A percentile compares a stretch with the other conserved stretches of the same genome.
phyloP scores from a whole-genome alignment of 2,113 vertebrate genomes.

The Onychorhynchus coronatus region DNA sequence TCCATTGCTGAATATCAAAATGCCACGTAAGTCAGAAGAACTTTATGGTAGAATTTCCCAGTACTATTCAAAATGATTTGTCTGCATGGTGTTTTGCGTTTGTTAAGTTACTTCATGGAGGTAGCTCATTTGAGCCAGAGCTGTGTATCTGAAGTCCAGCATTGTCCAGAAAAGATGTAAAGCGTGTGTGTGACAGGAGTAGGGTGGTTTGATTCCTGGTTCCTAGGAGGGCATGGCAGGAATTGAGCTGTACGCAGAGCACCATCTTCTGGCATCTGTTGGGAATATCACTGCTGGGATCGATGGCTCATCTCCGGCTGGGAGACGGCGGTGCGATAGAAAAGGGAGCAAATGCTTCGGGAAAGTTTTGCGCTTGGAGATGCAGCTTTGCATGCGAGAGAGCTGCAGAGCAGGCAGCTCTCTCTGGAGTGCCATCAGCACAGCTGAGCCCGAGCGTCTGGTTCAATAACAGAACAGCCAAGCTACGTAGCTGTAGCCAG shows the following conservation, averaged over 20 bases:
- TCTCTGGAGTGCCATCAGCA: neutral
- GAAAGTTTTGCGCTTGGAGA: accelerated
- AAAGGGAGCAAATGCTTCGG: accelerated
- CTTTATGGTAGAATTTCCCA: neutral
- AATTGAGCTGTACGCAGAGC: constrained; percentile 11
- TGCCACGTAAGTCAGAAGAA: neutral
- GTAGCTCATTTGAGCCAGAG: neutral
- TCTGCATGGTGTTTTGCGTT: neutral
- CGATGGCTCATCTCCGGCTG: accelerated
- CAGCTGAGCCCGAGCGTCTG: too few species aligned
- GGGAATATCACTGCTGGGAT: neutral
- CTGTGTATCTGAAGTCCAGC: neutral
- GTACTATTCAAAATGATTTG: neutral
- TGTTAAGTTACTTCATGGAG: neutral
- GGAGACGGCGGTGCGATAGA: accelerated
- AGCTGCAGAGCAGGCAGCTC: accelerated
- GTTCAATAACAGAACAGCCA: accelerated
- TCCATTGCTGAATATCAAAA: neutral
- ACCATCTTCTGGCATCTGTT: constrained; percentile 67
- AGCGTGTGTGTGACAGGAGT: accelerated
- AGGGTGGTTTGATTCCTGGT: accelerated
- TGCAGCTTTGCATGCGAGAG: accelerated
- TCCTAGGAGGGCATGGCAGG: neutral
- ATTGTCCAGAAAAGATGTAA: accelerated
- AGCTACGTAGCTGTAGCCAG: accelerated